These are phyloP conservation scores for Dasypus novemcinctus DNA, from an alignment of 2,113 vertebrate species.

Conservation along the genomic window DNA sequence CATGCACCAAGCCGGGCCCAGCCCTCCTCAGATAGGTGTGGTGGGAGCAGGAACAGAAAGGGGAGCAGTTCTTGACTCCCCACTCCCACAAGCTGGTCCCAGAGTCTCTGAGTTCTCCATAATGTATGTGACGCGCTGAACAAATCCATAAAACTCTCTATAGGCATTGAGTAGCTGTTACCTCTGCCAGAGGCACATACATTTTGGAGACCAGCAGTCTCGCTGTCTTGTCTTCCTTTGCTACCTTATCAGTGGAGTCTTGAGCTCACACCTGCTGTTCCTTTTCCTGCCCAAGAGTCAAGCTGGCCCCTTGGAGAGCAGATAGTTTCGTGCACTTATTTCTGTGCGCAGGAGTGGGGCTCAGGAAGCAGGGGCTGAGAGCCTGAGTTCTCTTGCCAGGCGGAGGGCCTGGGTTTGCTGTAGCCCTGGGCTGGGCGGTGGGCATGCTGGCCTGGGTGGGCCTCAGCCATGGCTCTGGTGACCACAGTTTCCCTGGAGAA, in stretches of 20 bases:
- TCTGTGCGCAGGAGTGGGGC: not conserved
- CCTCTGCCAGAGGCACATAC: not conserved
- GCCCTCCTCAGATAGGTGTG: not conserved
- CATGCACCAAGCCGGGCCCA: not conserved
- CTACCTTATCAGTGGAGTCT: not conserved
- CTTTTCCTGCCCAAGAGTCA: not conserved
- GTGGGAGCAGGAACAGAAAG: not conserved
- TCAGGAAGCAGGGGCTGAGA: not conserved
- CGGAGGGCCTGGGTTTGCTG: not conserved
- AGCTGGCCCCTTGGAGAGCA: not conserved
- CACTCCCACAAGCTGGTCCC: not conserved
- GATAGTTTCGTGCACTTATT: not conserved
- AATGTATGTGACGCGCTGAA: not conserved
- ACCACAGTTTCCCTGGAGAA: slow-evolving; percentile 95
- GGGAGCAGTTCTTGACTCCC: not conserved
- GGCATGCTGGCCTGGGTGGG: not conserved
- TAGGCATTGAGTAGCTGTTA: not conserved
- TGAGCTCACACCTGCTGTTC: not conserved
- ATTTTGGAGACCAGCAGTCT: not conserved
- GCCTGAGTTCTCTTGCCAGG: not conserved
- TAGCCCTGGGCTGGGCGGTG: not conserved
- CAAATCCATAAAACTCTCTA: not conserved
- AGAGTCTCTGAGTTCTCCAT: not conserved
- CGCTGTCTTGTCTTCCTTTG: not conserved
- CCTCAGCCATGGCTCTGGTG: slow-evolving; percentile 25